Evolutionary conservation across 2,797 vertebrate genomes (phyloP).

Genomic region (Chaenodraco wilsoni): DNA sequence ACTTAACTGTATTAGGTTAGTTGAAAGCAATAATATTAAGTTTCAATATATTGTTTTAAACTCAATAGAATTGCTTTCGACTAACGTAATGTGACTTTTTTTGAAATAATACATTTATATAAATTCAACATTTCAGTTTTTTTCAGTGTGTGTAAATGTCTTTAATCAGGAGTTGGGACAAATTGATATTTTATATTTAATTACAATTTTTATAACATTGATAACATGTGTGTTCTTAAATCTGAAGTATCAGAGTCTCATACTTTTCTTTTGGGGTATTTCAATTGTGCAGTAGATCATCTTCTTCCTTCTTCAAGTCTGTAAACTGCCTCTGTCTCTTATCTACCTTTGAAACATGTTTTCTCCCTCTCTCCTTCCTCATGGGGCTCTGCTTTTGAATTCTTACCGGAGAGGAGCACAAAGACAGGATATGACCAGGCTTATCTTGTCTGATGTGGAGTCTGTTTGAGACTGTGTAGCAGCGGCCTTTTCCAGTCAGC

Average conservation of each 20-base stretch:
- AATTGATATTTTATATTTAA: neutral
- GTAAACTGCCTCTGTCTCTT: neutral
- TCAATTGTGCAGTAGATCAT: neutral
- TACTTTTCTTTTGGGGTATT: neutral
- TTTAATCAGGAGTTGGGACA: neutral
- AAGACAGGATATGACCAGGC: conserved; percentile 50
- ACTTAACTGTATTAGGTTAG: too few relatives aligned
- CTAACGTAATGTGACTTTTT: too few relatives aligned
- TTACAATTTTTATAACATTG: too few relatives aligned
- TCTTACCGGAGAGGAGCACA: conserved; percentile 27
- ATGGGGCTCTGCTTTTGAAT: conserved; percentile 36
- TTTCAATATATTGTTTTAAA: too few relatives aligned
- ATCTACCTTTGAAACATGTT: conserved; percentile 8
- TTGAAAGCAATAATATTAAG: too few relatives aligned
- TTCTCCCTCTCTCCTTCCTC: conserved; percentile 11
- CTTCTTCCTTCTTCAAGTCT: conserved; percentile 3
- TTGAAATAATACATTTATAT: too few relatives aligned
- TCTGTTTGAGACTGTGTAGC: conserved; percentile 55
- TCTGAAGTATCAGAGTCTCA: neutral
- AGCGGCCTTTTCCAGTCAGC: conserved; percentile 63
- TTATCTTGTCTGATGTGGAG: conserved; percentile 72
- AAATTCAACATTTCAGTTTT: too few relatives aligned
- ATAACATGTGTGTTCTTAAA: neutral
- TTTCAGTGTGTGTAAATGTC: neutral
- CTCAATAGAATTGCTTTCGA: too few relatives aligned